phyloP scores from a whole-genome alignment of 2,888 invertebrate genomes.

The Mechanitis messenoides region DNA sequence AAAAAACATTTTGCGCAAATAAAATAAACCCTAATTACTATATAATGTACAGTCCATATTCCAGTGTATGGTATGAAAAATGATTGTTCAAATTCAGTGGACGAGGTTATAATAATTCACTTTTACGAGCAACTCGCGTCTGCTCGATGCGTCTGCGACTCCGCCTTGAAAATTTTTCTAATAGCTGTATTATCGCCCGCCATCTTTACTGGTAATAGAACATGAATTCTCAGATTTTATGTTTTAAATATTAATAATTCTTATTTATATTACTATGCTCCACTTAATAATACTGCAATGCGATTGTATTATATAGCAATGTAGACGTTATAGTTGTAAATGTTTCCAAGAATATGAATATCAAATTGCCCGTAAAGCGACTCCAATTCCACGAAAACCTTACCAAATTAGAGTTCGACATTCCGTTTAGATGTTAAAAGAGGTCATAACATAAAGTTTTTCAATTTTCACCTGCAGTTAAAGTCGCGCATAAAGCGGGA shows the following conservation, averaged over 20 bases:
- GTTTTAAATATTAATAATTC: conserved; percentile 18
- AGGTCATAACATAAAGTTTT: conserved; percentile 72
- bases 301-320: neutral
- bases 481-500: conserved; percentile 61
- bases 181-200: conserved; percentile 60
- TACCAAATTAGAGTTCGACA: conserved; percentile 53
- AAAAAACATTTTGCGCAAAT: conserved; percentile 13
- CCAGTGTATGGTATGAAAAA: conserved; percentile 42
- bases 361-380: conserved; percentile 21
- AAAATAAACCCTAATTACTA: conserved; percentile 22
- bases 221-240: conserved; percentile 31
- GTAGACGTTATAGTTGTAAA: conserved; percentile 5
- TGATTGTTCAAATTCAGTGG: conserved; percentile 70
- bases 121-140: conserved; percentile 69
- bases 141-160: conserved; percentile 62
- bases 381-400: conserved; percentile 26
- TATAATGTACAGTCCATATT: conserved; percentile 52
- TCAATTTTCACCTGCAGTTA: conserved; percentile 73
- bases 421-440: conserved; percentile 61
- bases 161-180: conserved; percentile 61
- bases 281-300: conserved; percentile 5
- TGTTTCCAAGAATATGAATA: conserved; percentile 15
- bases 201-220: conserved; percentile 47
- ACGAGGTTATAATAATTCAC: conserved; percentile 69
- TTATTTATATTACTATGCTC: conserved; percentile 1